Conservation (phyloP, 2,113 vertebrate species). For the Colinus virginianus region DNA sequence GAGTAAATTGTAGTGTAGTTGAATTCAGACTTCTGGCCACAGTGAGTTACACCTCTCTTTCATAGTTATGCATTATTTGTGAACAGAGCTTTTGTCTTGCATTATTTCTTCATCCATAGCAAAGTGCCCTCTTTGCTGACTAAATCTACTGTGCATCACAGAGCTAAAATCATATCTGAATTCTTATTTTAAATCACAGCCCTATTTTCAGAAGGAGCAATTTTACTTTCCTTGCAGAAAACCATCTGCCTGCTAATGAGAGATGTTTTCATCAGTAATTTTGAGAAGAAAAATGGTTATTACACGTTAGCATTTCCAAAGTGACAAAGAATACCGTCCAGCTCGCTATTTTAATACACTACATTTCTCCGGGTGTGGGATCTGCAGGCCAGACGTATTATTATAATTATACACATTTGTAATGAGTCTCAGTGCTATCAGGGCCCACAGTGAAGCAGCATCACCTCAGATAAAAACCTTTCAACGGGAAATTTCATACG, state of each 20-base stretch:
- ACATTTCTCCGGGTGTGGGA: not conserved
- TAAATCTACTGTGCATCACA: conserved; percentile 1
- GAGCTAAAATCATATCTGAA: conserved; percentile 36
- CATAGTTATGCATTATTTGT: not conserved
- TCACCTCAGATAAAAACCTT: conserved; percentile 31
- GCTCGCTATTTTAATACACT: conserved; percentile 4
- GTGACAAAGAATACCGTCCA: conserved; percentile 19
- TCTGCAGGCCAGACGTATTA: conserved; percentile 2
- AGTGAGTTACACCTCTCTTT: not conserved
- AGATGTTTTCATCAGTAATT: conserved; percentile 53
- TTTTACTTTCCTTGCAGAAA: conserved; percentile 62
- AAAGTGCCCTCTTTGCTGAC: conserved; percentile 39
- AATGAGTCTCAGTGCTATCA: not conserved
- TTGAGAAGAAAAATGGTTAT: conserved; percentile 53
- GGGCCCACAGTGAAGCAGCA: not conserved
- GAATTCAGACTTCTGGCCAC: not conserved
- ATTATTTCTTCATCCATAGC: not conserved
- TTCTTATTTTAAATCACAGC: conserved; percentile 58
- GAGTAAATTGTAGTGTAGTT: not conserved
- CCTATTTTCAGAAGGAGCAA: conserved; percentile 51
- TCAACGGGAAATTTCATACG: not conserved
- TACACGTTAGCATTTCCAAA: conserved; percentile 52
- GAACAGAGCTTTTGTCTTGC: conserved; percentile 14
- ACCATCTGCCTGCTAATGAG: conserved; percentile 68
- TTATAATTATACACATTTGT: conserved; percentile 34